Percentiles rank a stretch among this genome's conserved stretches.
These are phyloP conservation scores for Myotis myotis DNA, from an alignment of 2,797 vertebrate genomes.

Conservation along the genomic window DNA sequence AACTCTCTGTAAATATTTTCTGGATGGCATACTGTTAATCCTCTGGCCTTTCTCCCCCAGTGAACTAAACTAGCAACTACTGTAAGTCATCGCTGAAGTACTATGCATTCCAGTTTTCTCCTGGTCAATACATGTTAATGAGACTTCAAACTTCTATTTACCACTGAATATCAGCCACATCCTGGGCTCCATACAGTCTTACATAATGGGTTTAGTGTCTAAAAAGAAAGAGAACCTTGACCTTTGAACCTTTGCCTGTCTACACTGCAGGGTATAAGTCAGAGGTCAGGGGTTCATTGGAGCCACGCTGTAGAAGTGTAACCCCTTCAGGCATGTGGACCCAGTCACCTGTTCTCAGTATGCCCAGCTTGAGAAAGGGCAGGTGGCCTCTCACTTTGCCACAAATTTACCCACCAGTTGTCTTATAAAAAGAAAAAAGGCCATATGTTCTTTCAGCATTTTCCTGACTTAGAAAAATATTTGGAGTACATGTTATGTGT, in stretches of 20 bases:
- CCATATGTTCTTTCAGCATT: not conserved
- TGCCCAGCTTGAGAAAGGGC: slow-evolving; percentile 54
- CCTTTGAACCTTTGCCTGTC: slow-evolving; percentile 46
- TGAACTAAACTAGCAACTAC: slow-evolving; percentile 22
- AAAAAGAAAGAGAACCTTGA: not conserved
- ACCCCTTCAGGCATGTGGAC: not conserved
- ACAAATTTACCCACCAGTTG: slow-evolving; percentile 66
- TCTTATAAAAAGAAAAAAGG: slow-evolving; percentile 49
- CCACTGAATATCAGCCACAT: slow-evolving; percentile 15
- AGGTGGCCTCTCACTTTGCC: slow-evolving; percentile 52
- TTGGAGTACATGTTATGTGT: rapidly evolving
- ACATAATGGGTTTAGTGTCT: not conserved
- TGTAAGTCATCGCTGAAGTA: slow-evolving; percentile 46
- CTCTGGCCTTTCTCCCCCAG: slow-evolving; percentile 1
- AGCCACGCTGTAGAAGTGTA: not conserved
- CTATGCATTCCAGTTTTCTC: slow-evolving; percentile 22
- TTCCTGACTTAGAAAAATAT: slow-evolving; percentile 38
- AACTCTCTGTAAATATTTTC: slow-evolving; percentile 67
- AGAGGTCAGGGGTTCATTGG: not conserved
- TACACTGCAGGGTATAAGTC: not conserved
- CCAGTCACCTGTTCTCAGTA: slow-evolving; percentile 18
- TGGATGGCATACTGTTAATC: slow-evolving; percentile 58
- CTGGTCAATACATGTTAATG: slow-evolving; percentile 43
- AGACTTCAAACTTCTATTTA: slow-evolving; percentile 53
- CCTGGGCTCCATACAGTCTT: not conserved